A percentile compares a stretch with the other conserved stretches of the same genome.
Conservation (phyloP, 1,140 invertebrate genomes). For the Apolygus lucorum region DNA sequence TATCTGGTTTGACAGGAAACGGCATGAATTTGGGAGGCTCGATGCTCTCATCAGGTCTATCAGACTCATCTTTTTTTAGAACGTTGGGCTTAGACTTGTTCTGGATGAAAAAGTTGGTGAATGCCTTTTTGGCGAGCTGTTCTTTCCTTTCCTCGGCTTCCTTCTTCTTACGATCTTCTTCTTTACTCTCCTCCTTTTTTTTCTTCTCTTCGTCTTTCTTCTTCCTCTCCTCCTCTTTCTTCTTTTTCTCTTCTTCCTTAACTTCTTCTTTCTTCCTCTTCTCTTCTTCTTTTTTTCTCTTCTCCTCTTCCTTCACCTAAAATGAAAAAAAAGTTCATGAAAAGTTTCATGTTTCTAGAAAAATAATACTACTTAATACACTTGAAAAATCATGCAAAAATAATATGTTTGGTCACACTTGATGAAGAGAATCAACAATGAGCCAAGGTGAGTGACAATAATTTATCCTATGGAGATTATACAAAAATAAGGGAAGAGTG, state of each 20-base stretch:
- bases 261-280: neutral
- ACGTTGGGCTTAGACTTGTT: slow-evolving; percentile 10
- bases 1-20: slow-evolving; percentile 58
- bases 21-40: slow-evolving; percentile 19
- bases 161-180: slow-evolving; percentile 5
- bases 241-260: slow-evolving; percentile 20
- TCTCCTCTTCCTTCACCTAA: slow-evolving; percentile 17
- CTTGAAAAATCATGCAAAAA: neutral
- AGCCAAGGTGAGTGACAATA: no score
- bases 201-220: slow-evolving; percentile 22
- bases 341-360: neutral
- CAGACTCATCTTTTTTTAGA: neutral
- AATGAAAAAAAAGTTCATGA: neutral
- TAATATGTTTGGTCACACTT: no score
- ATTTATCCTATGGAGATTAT: no score
- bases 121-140: slow-evolving; percentile 14
- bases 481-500: no score
- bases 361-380: neutral
- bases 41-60: neutral
- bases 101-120: slow-evolving; percentile 13
- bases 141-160: slow-evolving; percentile 21
- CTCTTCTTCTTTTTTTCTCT: slow-evolving; percentile 20
- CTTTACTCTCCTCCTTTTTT: slow-evolving; percentile 12
- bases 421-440: no score
- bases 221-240: slow-evolving; percentile 19